Conservation (phyloP, 2,797 vertebrate genomes). For the Melanogrammus aeglefinus region DNA sequence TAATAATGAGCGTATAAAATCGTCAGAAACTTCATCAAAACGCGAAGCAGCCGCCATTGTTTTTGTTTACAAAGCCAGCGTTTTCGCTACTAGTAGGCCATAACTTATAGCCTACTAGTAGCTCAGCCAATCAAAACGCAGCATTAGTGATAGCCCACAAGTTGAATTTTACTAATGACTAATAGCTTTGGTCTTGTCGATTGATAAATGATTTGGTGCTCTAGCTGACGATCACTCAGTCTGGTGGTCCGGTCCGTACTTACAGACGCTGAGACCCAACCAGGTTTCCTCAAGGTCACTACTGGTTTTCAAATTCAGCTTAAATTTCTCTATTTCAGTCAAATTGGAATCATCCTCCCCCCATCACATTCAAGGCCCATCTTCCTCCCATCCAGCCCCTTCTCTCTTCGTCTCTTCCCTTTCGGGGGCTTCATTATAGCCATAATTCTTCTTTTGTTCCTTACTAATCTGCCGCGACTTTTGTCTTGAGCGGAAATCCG, state of each 20-base stretch:
- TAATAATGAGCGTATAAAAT: too few species aligned
- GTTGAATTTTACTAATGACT: too few species aligned
- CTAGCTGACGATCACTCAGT: too few species aligned
- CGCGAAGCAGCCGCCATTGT: too few species aligned
- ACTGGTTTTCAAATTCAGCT: slow-evolving; percentile 5
- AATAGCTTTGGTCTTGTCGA: not conserved
- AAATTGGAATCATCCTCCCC: not conserved
- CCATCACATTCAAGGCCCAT: not conserved
- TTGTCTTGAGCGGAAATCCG: slow-evolving; percentile 46
- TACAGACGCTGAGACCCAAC: not conserved
- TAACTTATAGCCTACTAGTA: too few species aligned
- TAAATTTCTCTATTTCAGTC: not conserved
- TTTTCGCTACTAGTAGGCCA: too few species aligned
- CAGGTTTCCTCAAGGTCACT: slow-evolving; percentile 5
- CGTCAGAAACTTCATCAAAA: too few species aligned
- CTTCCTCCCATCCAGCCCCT: slow-evolving; percentile 19
- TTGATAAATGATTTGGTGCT: not conserved
- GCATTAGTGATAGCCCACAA: too few species aligned
- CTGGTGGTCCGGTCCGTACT: too few species aligned
- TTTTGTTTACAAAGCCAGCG: too few species aligned
- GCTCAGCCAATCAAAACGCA: too few species aligned
- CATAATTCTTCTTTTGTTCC: slow-evolving; percentile 53
- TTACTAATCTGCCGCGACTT: slow-evolving; percentile 49
- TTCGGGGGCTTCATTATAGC: slow-evolving; percentile 48
- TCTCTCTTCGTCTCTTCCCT: slow-evolving; percentile 38